A percentile compares a stretch with the other conserved stretches of the same genome.
These are phyloP conservation scores for Chironomus tepperi DNA, from an alignment of 1,140 invertebrate species.

Conservation along the genomic window DNA sequence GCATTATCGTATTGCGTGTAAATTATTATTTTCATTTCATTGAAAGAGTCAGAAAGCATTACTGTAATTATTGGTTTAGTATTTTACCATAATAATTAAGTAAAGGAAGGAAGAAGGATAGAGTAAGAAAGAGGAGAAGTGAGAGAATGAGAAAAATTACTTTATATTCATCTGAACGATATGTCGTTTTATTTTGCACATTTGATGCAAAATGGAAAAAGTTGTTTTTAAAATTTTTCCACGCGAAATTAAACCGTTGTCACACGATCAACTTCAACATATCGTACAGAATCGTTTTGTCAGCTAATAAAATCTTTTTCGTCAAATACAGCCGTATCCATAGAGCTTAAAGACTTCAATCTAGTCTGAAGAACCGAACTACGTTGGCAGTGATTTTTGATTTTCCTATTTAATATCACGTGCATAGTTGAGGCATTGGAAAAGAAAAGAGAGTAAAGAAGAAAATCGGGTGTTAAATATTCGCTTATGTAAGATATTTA, in stretches of 20 bases:
- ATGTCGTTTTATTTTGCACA: background rate
- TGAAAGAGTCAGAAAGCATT: background rate
- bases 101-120: background rate
- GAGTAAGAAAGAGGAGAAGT: background rate
- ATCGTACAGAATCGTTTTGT: constrained; percentile 86
- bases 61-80: background rate
- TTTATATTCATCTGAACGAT: background rate
- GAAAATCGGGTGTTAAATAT: background rate
- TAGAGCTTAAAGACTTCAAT: constrained; percentile 62
- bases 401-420: constrained; percentile 32
- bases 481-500: background rate
- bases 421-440: no score
- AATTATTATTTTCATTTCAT: background rate
- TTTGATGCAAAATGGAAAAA: no score
- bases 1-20: background rate
- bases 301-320: constrained; percentile 85
- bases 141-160: background rate
- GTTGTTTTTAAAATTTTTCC: no score
- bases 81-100: background rate
- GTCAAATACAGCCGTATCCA: constrained; percentile 67
- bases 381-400: constrained; percentile 51
- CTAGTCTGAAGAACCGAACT: constrained; percentile 65
- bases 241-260: constrained; percentile 65
- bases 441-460: no score
- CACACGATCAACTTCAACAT: constrained; percentile 79